These are phyloP conservation scores for Drosophila kurseongensis DNA, from an alignment of 1,140 invertebrate genomes.

Conservation along the genomic window DNA sequence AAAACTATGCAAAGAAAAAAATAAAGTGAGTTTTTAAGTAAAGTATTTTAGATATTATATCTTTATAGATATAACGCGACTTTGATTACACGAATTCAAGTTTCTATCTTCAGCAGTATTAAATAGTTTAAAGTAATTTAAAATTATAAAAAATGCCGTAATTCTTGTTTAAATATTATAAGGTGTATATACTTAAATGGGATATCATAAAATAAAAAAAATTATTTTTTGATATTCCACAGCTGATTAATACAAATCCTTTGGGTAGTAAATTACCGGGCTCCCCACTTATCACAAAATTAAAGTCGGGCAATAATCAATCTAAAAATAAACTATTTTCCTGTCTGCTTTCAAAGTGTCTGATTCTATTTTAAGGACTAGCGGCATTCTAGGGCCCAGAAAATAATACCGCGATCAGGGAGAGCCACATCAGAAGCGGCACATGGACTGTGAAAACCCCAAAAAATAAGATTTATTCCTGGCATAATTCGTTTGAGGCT, in stretches of 20 bases:
- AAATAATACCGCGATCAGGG: conserved; percentile 19
- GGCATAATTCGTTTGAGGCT: conserved; percentile 59
- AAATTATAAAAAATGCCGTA: too few species aligned
- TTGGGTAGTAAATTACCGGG: conserved; percentile 14
- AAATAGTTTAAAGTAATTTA: too few species aligned
- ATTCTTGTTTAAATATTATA: too few species aligned
- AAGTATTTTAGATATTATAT: too few species aligned
- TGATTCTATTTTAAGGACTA: conserved; percentile 28
- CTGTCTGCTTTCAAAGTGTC: too few species aligned
- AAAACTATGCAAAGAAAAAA: too few species aligned
- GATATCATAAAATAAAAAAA: background rate
- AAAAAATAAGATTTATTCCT: conserved; percentile 62
- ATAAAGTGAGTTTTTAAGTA: too few species aligned
- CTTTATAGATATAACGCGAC: too few species aligned
- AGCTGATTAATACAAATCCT: conserved; percentile 9
- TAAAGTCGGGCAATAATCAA: conserved; percentile 5
- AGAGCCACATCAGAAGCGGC: conserved; percentile 35
- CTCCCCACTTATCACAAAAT: conserved; percentile 18
- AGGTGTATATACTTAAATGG: too few species aligned
- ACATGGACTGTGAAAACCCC: conserved; percentile 51
- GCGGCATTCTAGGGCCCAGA: conserved; percentile 13
- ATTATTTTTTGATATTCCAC: background rate
- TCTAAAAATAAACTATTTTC: conserved; percentile 12
- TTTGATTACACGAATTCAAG: too few species aligned
- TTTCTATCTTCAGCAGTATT: too few species aligned